Percentiles rank a stretch among this genome's conserved stretches.
These are phyloP conservation scores for Apeltes quadracus DNA, from an alignment of 2,113 vertebrate genomes.

Conservation along the genomic window DNA sequence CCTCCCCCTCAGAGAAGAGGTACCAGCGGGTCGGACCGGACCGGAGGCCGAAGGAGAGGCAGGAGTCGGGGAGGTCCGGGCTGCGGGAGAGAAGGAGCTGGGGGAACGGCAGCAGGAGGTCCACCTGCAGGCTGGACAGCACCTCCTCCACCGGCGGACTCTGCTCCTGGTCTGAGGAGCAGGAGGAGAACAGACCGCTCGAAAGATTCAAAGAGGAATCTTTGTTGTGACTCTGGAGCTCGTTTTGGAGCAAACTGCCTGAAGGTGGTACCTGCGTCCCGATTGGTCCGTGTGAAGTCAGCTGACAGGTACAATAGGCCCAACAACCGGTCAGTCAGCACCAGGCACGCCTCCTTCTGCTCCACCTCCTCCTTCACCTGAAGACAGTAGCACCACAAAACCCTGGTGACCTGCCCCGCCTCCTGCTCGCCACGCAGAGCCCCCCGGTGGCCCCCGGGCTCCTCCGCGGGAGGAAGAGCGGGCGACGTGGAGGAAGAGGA, in stretches of 20 bases:
- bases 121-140: constrained; percentile 81
- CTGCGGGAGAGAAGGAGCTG: constrained; percentile 73
- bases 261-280: constrained; percentile 53
- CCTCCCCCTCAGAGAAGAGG: constrained; percentile 84
- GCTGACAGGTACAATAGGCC: constrained; percentile 77
- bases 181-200: not conserved
- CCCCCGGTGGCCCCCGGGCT: constrained; percentile 1
- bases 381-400: constrained; percentile 90
- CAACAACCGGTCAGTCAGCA: constrained; percentile 81
- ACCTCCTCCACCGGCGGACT: constrained; percentile 73
- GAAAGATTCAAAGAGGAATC: not conserved
- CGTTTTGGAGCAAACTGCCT: too few species aligned
- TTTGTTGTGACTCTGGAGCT: too few species aligned
- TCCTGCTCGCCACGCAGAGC: constrained; percentile 9
- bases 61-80: constrained; percentile 82
- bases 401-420: constrained; percentile 70
- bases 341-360: constrained; percentile 87
- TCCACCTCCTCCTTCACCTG: constrained; percentile 81
- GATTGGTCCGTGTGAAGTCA: constrained; percentile 42
- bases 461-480: constrained; percentile 20
- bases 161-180: constrained; percentile 40
- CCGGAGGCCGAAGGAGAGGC: constrained; percentile 82
- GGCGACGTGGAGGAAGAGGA: constrained; percentile 36
- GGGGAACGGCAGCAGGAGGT: constrained; percentile 80
- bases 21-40: constrained; percentile 77